Evolutionary conservation across 2,888 invertebrate genomes (phyloP).

Genomic region (Abrostola tripartita): DNA sequence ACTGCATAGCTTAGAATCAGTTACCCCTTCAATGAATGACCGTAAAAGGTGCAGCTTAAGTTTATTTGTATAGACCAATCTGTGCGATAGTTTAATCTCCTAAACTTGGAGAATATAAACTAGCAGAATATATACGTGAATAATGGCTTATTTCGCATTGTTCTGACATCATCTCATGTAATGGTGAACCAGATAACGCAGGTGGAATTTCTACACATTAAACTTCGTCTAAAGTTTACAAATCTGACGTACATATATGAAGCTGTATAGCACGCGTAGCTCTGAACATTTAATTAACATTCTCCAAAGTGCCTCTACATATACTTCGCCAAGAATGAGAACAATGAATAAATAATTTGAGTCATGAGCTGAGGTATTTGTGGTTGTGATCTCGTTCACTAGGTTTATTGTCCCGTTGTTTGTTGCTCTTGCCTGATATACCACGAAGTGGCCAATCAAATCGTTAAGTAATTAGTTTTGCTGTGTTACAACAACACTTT

Average conservation of each 20-base stretch:
- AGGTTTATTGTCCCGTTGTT: conserved; percentile 61
- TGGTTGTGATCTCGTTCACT: conserved; percentile 56
- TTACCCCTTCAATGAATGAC: too few species aligned
- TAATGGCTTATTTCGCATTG: conserved; percentile 17
- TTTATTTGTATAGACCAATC: too few species aligned
- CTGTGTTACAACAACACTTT: conserved; percentile 34
- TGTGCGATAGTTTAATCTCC: too few species aligned
- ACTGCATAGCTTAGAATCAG: too few species aligned
- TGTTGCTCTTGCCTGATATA: conserved; percentile 53
- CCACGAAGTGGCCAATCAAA: conserved; percentile 47
- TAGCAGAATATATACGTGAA: conserved; percentile 12
- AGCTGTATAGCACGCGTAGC: conserved; percentile 3
- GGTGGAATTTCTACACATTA: conserved; percentile 9
- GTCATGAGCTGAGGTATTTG: conserved; percentile 55
- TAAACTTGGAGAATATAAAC: conserved; percentile 17
- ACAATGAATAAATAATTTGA: conserved; percentile 60
- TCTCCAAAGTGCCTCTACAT: conserved; percentile 24
- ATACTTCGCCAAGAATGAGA: conserved; percentile 47
- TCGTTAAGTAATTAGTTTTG: conserved; percentile 29
- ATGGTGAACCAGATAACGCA: conserved; percentile 25
- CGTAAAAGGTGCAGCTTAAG: too few species aligned
- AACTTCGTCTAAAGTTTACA: conserved; percentile 29
- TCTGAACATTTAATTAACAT: conserved; percentile 25
- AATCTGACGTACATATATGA: conserved; percentile 8
- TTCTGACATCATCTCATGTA: conserved; percentile 35